Conservation (phyloP, 2,797 vertebrate genomes). For the Erpetoichthys calabaricus region DNA sequence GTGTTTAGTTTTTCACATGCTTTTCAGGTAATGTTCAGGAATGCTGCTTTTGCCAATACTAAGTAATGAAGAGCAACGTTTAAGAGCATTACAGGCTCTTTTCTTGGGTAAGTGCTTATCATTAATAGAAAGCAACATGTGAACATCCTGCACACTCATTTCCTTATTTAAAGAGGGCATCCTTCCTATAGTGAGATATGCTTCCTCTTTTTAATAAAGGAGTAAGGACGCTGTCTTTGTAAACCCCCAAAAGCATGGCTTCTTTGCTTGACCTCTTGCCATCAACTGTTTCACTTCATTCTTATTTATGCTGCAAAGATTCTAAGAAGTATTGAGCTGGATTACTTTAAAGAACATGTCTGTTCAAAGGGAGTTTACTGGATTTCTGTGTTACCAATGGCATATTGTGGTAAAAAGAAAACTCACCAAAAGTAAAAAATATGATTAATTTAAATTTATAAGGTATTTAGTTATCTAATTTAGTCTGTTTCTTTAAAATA, state of each 20-base stretch:
- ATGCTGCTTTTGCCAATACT: slow-evolving; percentile 25
- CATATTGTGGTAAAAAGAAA: too few species aligned
- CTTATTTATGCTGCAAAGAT: slow-evolving; percentile 31
- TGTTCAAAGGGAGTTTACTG: too few species aligned
- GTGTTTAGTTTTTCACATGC: slow-evolving; percentile 37
- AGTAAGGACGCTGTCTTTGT: slow-evolving; percentile 53
- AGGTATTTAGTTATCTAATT: too few species aligned
- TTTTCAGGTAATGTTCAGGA: slow-evolving; percentile 42
- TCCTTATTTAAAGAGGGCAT: slow-evolving; percentile 88
- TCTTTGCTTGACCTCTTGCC: slow-evolving; percentile 65
- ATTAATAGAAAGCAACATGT: slow-evolving; percentile 69
- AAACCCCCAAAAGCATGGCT: slow-evolving; percentile 56
- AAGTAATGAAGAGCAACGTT: not conserved
- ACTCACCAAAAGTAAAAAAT: too few species aligned
- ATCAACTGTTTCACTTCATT: slow-evolving; percentile 39
- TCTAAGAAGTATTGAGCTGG: not conserved
- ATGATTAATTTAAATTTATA: too few species aligned
- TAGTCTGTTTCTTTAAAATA: too few species aligned
- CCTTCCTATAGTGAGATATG: slow-evolving; percentile 71
- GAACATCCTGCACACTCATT: slow-evolving; percentile 83
- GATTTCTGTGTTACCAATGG: too few species aligned
- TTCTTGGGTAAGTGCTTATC: slow-evolving; percentile 46
- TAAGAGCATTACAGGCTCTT: slow-evolving; percentile 23
- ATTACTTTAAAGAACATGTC: not conserved
- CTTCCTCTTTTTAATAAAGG: slow-evolving; percentile 65